Base-by-base conservation (phyloP, 2,888 invertebrate genomes). In the Prenolepis imparis region DNA sequence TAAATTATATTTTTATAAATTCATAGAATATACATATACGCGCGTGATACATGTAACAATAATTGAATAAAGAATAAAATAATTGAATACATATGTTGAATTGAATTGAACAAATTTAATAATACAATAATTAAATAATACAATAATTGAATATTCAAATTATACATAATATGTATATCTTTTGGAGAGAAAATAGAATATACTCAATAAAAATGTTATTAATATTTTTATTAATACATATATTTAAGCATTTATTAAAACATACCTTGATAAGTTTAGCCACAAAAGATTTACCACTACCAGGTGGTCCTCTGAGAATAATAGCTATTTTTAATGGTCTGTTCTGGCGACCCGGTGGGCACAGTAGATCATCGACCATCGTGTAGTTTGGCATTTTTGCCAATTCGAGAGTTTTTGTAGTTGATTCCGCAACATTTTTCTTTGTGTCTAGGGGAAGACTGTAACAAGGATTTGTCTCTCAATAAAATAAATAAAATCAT, bases 211-310 rank as follows among this genome's bases (percentile, higher is more conserved):
- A 12, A 57, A 57, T 28, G 59, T 59, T 59, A 28, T 8, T 39
- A 9, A 70, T 36, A 21, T 52, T 28, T 48, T 28, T 61, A 4
- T 70, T 55, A 55, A 70, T 55, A 44, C 18, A 73, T 0, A 3
- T 63, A 63, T 44, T 32, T 55, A 32, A 77, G 3, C 12, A 4
- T 41, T 64, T 55, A 57, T 6, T 55, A 28, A 6, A 82, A n/a
- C 84, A 89, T 94, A 96, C 97, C 96, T 98, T 98, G 89, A 98
- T 98, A 84, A 98, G 95, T 95, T 98, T 98, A 0, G 98, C 98
- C 85, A 98, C 96, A 95, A 97, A 97, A 9, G 98, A 98, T 95
- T 99, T 99, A 55, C 99, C 99, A 94, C 98, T 98, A 12, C 99
- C 99, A 0, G 99, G 99, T 21, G 98, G 97, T 5, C 99, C 99